A percentile compares a stretch with the other conserved stretches of the same genome.
phyloP scores from a whole-genome alignment of 2,888 invertebrate genomes.

The Patella caerulea region DNA sequence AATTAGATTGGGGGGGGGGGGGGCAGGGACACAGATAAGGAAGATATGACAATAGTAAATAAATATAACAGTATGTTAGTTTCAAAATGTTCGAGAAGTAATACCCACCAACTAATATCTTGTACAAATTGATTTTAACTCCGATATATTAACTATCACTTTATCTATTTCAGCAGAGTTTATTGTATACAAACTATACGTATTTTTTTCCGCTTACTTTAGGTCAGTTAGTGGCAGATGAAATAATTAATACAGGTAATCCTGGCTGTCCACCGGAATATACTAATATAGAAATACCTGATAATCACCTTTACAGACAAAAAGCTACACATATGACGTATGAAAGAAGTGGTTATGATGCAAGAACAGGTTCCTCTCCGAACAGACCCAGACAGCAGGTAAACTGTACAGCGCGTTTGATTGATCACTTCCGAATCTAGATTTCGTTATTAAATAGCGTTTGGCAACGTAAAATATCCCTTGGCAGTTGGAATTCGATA shows the following conservation, averaged over 20 bases:
- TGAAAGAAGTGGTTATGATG: slow-evolving; percentile 74
- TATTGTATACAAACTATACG: too few relatives aligned
- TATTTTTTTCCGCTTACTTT: slow-evolving; percentile 2
- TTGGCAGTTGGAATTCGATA: too few relatives aligned
- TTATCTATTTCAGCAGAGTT: too few relatives aligned
- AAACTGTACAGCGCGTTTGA: neutral
- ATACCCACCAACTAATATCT: too few relatives aligned
- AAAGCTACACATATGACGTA: slow-evolving; percentile 72
- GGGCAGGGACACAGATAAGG: too few relatives aligned
- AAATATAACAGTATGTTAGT: too few relatives aligned
- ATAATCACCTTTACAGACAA: slow-evolving; percentile 39
- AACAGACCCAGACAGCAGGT: slow-evolving; percentile 77
- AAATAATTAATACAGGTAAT: slow-evolving; percentile 76
- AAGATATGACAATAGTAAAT: too few relatives aligned
- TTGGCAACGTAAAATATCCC: too few relatives aligned
- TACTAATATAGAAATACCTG: slow-evolving; percentile 75
- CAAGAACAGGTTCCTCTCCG: slow-evolving; percentile 74
- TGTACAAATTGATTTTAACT: too few relatives aligned
- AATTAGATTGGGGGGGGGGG: too few relatives aligned
- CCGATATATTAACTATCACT: too few relatives aligned
- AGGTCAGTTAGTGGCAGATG: slow-evolving; percentile 78
- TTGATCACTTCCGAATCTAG: neutral
- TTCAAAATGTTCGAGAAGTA: too few relatives aligned
- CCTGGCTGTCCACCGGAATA: slow-evolving; percentile 78
- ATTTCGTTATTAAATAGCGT: neutral